These are phyloP conservation scores for Callipepla californica DNA, from an alignment of 2,113 vertebrate genomes.

Conservation along the genomic window DNA sequence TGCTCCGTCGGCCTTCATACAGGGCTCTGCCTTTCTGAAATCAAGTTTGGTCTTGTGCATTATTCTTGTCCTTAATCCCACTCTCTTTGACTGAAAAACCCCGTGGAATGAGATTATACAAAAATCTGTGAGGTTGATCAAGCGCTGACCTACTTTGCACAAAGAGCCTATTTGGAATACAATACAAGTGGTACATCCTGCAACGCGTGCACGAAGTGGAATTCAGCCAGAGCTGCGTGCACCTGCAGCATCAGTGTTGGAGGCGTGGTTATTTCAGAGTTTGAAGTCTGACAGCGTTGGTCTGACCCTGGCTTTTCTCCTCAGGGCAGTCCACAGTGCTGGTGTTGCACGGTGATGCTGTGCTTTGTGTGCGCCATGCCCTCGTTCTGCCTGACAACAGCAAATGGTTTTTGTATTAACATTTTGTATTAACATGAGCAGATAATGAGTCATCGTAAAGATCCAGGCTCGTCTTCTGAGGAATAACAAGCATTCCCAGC, in stretches of 20 bases:
- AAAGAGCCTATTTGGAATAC: constrained; percentile 45
- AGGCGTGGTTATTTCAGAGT: background rate
- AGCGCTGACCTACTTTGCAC: constrained; percentile 69
- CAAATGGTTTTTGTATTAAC: constrained; percentile 49
- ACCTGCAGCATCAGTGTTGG: background rate
- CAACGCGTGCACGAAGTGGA: background rate
- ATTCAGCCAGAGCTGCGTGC: background rate
- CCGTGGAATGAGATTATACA: constrained; percentile 66
- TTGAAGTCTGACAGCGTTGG: fast-evolving
- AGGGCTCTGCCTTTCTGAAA: constrained; percentile 30
- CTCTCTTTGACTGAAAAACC: constrained; percentile 56
- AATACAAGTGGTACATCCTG: background rate
- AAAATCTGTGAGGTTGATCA: constrained; percentile 66
- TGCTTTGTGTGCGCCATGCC: background rate
- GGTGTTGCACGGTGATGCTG: background rate
- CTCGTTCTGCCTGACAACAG: constrained; percentile 60
- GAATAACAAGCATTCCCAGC: constrained; percentile 22
- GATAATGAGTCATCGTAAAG: constrained; percentile 64
- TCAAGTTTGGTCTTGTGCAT: background rate
- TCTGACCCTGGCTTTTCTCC: background rate
- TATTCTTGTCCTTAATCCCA: constrained; percentile 51
- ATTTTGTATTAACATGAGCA: constrained; percentile 51
- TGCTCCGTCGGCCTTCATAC: background rate
- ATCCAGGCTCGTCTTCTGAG: background rate
- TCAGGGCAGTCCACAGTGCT: background rate